Base-by-base conservation (phyloP, 2,797 vertebrate genomes). In the Cryptoblepharus egeriae region DNA sequence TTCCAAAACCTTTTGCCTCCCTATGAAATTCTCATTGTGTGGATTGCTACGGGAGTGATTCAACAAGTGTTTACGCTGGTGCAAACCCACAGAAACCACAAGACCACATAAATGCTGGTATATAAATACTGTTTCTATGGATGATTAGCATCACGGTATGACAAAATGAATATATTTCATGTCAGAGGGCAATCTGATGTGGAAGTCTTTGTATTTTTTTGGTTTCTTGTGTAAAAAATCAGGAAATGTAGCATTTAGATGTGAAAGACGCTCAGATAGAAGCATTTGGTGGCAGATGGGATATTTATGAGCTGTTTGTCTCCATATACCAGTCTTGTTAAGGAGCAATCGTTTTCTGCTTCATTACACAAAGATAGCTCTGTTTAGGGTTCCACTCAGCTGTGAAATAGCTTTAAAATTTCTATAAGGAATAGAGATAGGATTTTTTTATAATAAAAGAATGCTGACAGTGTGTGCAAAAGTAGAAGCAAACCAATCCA, bases 381-480 rank as follows among this genome's bases (percentile, higher is more conserved):
- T 96, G 95, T 95, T 96, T 96, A 96, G 93, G 93, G 82, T 93
- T 95, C 85, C 94, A 94, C 92, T 96, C 94, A 94, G 86, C 95
- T 95, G 95, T 96, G 95, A 96, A 96, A 96, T 96, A 92, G 94
- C 94, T 96, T 95, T 94, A 96, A 95, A 96, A 95, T 82, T 95
- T 95, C 91, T 94, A 80, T 95, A 95, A 95, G 92, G 93, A 95
- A 93, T 85, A 93, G 91, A 94, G 90, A 95, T 93, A 78, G 87
- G 81, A 70, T 79, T 90, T 93, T n/a, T 52, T 93, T 93, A 89
- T 90, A 93, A 94, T 94, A 94, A 94, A 92, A 88, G 61, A 93
- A 83, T 92, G 87, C 88, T 94, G 92, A 93, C 85, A 92, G 73
- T 89, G 84, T 84, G 80, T 91, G 85, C 90, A 91, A 83, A 90